Conservation (phyloP, 2,113 vertebrate species). For the Miniopterus natalensis region DNA sequence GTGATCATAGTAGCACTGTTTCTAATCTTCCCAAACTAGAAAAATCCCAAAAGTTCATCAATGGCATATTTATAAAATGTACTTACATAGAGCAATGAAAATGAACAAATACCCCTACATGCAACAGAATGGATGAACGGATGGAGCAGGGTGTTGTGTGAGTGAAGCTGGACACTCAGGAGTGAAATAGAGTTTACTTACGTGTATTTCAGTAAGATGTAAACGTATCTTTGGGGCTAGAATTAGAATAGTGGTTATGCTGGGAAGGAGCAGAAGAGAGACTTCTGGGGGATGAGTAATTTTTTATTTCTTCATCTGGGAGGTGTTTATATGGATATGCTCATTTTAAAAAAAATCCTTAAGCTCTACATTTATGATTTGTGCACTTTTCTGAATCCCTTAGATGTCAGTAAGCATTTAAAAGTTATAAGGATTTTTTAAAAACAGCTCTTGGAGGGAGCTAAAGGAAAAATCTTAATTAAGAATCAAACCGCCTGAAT, state of each 20-base stretch:
- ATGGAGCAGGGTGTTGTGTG: not conserved
- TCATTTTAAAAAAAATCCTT: not conserved
- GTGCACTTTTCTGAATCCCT: not conserved
- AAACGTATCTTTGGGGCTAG: not conserved
- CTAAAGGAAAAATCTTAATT: slow-evolving; percentile 76
- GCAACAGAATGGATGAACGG: not conserved
- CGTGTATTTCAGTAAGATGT: not conserved
- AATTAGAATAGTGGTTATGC: not conserved
- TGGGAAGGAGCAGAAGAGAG: not conserved
- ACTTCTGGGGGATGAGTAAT: not conserved
- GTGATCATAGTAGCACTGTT: not conserved
- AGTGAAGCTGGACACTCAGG: not conserved
- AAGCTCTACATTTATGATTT: not conserved
- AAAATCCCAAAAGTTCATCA: not conserved
- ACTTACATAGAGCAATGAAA: not conserved
- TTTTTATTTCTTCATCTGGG: not conserved
- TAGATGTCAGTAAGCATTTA: slow-evolving; percentile 29
- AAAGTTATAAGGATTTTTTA: not conserved
- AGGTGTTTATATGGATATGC: not conserved
- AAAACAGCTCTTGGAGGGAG: not conserved
- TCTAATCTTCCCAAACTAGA: not conserved
- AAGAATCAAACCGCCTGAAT: slow-evolving; percentile 70
- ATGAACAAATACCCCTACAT: not conserved
- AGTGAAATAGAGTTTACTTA: not conserved
- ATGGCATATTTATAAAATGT: not conserved